Base-by-base conservation (phyloP, 2,888 invertebrate species). In the Trichacis sp. region DNA sequence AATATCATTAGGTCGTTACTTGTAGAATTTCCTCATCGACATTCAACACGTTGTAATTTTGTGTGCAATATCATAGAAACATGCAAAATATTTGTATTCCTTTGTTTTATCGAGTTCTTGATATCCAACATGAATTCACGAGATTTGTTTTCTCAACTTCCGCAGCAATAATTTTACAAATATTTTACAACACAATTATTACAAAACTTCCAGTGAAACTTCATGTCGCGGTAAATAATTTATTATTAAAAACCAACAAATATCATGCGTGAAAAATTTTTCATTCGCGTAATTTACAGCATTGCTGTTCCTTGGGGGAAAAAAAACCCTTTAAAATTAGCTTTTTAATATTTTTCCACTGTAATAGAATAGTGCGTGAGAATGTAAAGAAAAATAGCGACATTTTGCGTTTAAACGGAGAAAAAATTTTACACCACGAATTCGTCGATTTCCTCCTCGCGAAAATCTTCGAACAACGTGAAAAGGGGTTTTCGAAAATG, bases 271-370 rank as follows among this genome's bases (percentile, higher is more conserved):
- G n/a, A n/a, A n/a, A n/a, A n/a, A n/a, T n/a, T n/a, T n/a, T n/a
- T n/a, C n/a, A n/a, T n/a, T n/a, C n/a, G n/a, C n/a, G n/a, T n/a
- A n/a, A n/a, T n/a, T n/a, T n/a, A n/a, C n/a, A n/a, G n/a, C n/a
- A n/a, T n/a, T n/a, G n/a, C 52, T 24, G 24, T 59, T 53, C 64
- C 59, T 47, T 50, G 47, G 49, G 50, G 52, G 8, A 24, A 24
- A 48, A 63, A 57, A 40, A 36, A 47, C 56, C 56, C 24, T 50
- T 36, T 55, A 47, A 51, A 40, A 33, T 55, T 51, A 55, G 51
- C 50, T 55, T 55, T 46, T 38, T n/a, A 18, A 57, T 52, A 49
- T 57, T 63, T 63, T 57, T 51, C 30, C 53, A 49, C 24, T 36
- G 17, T 50, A 36, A 42, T n/a, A n/a, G 14, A 24, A 20, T 61